Conservation (phyloP, 2,888 invertebrate species). For the Ormyrus labotus region DNA sequence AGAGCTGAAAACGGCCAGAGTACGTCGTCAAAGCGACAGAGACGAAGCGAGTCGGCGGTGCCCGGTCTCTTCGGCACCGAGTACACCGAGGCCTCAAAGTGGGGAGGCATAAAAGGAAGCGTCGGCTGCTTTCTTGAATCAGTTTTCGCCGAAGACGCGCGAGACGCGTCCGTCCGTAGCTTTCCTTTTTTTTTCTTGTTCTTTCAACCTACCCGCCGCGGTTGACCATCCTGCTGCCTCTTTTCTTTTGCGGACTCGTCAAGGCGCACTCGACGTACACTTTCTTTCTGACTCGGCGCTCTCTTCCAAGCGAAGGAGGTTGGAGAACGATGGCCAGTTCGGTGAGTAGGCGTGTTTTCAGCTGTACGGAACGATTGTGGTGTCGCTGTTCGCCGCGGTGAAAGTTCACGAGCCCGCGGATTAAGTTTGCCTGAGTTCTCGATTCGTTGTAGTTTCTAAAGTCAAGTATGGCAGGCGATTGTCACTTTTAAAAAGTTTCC, state of each 20-base stretch:
- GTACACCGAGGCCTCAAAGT: neutral
- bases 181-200: neutral
- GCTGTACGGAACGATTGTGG: neutral
- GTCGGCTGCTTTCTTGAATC: slow-evolving; percentile 45
- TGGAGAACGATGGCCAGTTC: slow-evolving; percentile 32
- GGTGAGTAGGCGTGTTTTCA: slow-evolving; percentile 27
- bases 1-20: neutral
- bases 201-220: neutral
- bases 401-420: slow-evolving; percentile 20
- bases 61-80: no score
- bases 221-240: no score
- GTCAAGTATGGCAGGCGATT: no score
- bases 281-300: neutral
- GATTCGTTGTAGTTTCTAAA: neutral
- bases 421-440: neutral
- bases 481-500: no score
- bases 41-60: no score
- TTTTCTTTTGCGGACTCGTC: no score
- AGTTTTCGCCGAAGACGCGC: slow-evolving; percentile 33
- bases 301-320: neutral
- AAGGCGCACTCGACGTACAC: neutral
- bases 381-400: slow-evolving; percentile 4
- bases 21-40: neutral
- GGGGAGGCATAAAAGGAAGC: slow-evolving; percentile 54
- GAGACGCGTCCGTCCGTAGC: neutral